These are phyloP conservation scores for Dryobates pubescens DNA, from an alignment of 2,797 vertebrate species.

Conservation along the genomic window DNA sequence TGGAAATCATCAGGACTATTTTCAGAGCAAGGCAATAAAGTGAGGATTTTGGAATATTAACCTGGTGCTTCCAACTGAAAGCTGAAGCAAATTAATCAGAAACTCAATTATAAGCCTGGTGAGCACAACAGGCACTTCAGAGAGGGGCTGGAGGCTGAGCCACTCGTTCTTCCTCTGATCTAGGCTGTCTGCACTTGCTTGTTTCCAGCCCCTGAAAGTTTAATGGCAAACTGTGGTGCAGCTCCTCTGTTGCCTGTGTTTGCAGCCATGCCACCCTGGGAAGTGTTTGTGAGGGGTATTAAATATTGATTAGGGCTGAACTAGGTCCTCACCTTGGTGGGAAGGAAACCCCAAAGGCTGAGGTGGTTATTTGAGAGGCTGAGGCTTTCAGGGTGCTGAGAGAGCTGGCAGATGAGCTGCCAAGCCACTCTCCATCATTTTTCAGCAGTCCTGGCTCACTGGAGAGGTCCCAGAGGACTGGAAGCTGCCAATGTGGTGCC, in stretches of 20 bases:
- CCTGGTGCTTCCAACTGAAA: background rate
- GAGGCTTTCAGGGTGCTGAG: background rate
- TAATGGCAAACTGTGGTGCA: background rate
- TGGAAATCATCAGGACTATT: background rate
- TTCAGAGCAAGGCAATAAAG: background rate
- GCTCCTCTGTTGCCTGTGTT: background rate
- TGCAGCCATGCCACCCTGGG: background rate
- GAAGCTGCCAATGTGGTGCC: too few species aligned
- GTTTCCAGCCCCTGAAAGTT: background rate
- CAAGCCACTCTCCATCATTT: too few species aligned
- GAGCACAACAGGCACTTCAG: background rate
- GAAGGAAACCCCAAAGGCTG: background rate
- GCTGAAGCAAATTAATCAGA: background rate
- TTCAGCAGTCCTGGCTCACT: too few species aligned
- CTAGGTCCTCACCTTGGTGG: background rate
- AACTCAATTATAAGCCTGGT: background rate
- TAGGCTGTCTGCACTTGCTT: background rate
- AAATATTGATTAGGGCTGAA: constrained; percentile 32
- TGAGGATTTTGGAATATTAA: background rate
- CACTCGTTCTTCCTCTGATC: background rate
- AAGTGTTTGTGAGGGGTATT: constrained; percentile 7
- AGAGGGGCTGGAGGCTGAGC: background rate
- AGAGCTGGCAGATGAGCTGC: too few species aligned
- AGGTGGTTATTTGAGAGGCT: background rate
- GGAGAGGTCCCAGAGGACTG: too few species aligned